Conservation (phyloP, 2,113 vertebrate species). For the Toxostoma redivivum region DNA sequence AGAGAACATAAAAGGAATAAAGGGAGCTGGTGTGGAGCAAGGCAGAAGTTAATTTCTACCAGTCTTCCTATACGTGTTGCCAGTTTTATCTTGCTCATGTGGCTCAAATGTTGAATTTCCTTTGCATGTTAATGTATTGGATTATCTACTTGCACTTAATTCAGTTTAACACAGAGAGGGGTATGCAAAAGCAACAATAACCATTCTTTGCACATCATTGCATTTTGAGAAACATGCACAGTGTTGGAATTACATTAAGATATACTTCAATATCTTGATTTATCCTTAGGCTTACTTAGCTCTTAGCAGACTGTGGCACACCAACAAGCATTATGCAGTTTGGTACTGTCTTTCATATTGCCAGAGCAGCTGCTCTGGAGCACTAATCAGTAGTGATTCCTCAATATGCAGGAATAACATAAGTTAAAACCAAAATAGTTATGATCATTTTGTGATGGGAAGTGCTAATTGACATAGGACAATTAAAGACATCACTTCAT, state of each 20-base stretch:
- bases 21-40: neutral
- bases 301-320: neutral
- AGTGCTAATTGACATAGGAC: neutral
- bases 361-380: neutral
- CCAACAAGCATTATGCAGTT: rapidly evolving
- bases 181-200: neutral
- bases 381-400: neutral
- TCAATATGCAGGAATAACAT: neutral
- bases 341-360: neutral
- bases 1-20: neutral
- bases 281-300: neutral
- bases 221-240: neutral
- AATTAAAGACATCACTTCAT: neutral
- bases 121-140: neutral
- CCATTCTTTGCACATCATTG: neutral
- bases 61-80: rapidly evolving
- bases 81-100: neutral
- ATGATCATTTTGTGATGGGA: neutral
- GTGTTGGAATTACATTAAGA: neutral
- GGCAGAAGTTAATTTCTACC: neutral
- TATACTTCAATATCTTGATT: neutral
- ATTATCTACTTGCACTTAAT: neutral
- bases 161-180: neutral
- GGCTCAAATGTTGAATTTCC: neutral
- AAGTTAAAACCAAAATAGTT: neutral